Base-by-base conservation (phyloP, 2,888 invertebrate species). In the Apamea monoglypha region DNA sequence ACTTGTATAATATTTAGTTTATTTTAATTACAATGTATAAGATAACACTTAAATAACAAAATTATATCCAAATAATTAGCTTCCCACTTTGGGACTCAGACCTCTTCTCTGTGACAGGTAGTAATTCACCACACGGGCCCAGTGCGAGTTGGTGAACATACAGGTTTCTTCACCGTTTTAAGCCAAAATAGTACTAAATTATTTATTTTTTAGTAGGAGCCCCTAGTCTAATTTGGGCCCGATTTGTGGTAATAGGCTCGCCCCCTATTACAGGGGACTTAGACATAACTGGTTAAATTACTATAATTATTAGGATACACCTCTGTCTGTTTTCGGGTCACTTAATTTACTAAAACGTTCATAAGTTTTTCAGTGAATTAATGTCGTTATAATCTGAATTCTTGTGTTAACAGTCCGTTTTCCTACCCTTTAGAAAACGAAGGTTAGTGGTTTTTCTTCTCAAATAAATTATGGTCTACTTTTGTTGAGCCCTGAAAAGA, bases 201-300 rank as follows among this genome's bases (percentile, higher is more conserved):
- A 53, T 21, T 53, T 21, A 53, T 53, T 8, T 53, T 3, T 21
- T 10, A 2, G 53, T 8, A 21, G 53, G 25, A 25, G 25, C 25
- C 10, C 8, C 0, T 21, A 3, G 53, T 50, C 50, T 50, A 18
- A 53, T 8, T 8, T 53, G 21, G 7, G 53, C 53, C 53, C 3
- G 8, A 8, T 53, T 21, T 8, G 3, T 53, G 18, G 7, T 6
- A 53, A 53, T 18, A 53, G 50, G 2, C 21, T 53, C 7, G 21
- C 18, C 1, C 16, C 18, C 1, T 5, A 1, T 44, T 0, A 50
- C 6, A 16, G 0, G 18, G 6, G 50, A 16, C 5, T 50, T 5
- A 50, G 21, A 21, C 21, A 53, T 53, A 21, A 21, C 53, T n/a
- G n/a, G 21, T 53, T 53, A 53, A 53, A 53, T 56, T 53, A 21